Percentiles rank a stretch among this genome's conserved stretches.
Evolutionary conservation across 2,797 vertebrate genomes (phyloP).

Genomic region (Hybognathus amarus): DNA sequence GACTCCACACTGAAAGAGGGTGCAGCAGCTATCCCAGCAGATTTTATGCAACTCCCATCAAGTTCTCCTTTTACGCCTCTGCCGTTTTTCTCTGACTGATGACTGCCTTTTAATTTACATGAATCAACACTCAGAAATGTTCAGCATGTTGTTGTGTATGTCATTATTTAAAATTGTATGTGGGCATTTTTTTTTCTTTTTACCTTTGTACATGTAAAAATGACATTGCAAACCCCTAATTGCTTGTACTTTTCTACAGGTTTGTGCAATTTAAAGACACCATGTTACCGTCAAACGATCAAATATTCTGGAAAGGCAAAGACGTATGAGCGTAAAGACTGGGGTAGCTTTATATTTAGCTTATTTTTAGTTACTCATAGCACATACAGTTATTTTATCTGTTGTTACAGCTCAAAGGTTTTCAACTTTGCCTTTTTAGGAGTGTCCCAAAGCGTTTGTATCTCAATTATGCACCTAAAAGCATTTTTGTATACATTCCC

Average conservation of each 20-base stretch:
- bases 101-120: conserved; percentile 38
- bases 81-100: conserved; percentile 11
- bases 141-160: conserved; percentile 32
- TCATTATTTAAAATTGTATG: conserved; percentile 36
- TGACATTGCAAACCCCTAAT: conserved; percentile 32
- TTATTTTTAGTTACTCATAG: conserved; percentile 17
- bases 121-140: conserved; percentile 18
- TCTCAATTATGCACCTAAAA: conserved; percentile 27
- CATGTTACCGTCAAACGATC: conserved; percentile 1
- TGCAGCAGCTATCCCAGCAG: conserved; percentile 5
- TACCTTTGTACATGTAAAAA: conserved; percentile 52
- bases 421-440: conserved; percentile 43
- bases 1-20: conserved; percentile 4
- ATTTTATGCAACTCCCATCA: conserved; percentile 46
- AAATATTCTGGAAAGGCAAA: conserved; percentile 31
- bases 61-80: conserved; percentile 1
- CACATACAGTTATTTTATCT: conserved; percentile 8
- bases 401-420: conserved; percentile 19
- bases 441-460: conserved; percentile 34
- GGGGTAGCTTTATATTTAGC: conserved; percentile 34
- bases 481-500: conserved; percentile 62
- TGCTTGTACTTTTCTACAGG: conserved; percentile 30
- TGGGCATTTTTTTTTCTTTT: conserved; percentile 21
- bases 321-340: conserved; percentile 36
- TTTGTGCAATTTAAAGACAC: conserved; percentile 24